phyloP scores from a whole-genome alignment of 2,888 invertebrate genomes.

The Diploptera punctata region DNA sequence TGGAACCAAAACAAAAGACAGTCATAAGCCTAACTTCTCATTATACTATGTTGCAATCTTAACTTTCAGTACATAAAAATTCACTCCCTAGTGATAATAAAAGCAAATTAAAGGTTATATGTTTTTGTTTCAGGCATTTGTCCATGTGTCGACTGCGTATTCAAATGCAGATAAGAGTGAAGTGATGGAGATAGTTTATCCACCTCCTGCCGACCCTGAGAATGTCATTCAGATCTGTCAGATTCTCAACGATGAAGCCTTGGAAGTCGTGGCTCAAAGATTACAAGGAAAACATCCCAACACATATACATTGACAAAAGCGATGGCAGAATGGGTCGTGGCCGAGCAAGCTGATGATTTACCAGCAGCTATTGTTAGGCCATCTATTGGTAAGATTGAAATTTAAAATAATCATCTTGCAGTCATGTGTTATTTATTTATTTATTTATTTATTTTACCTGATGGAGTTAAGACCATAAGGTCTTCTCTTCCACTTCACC shows the following conservation, averaged over 20 bases:
- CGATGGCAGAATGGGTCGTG: constrained; percentile 70
- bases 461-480: no score
- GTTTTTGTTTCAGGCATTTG: constrained; percentile 62
- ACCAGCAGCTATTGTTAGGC: constrained; percentile 71
- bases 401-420: no score
- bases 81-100: no score
- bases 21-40: no score
- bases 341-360: constrained; percentile 63
- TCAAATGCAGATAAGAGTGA: constrained; percentile 65
- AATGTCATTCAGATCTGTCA: constrained; percentile 55
- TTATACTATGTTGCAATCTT: no score
- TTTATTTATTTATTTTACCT: no score
- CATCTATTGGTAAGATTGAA: constrained; percentile 64
- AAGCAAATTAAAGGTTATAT: no score
- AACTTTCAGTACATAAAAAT: no score
- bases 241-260: constrained; percentile 56
- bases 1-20: no score
- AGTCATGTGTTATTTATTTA: no score
- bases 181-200: constrained; percentile 59
- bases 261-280: constrained; percentile 56
- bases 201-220: constrained; percentile 55
- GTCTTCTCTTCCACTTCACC: no score
- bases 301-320: constrained; percentile 77
- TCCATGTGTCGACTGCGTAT: constrained; percentile 89
- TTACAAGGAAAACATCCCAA: constrained; percentile 62